Evolutionary conservation across 2,888 invertebrate genomes (phyloP).

Genomic region (Laspeyria flexula): DNA sequence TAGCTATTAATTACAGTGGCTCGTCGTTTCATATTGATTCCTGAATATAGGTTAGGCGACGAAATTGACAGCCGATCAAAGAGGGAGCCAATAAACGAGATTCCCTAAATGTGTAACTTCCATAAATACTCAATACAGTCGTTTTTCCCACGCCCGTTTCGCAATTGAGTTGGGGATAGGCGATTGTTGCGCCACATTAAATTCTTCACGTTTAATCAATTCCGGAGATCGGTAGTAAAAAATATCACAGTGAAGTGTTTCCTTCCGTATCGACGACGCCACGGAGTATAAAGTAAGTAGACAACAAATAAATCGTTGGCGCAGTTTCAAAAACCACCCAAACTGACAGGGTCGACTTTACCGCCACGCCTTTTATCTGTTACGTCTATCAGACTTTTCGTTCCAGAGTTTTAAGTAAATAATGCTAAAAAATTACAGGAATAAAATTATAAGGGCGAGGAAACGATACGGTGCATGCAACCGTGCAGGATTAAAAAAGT

Average conservation of each 20-base stretch:
- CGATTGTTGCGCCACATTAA: conserved; percentile 74
- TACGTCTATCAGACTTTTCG: conserved; percentile 74
- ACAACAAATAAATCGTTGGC: conserved; percentile 81
- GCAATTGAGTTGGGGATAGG: conserved; percentile 61
- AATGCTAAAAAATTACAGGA: conserved; percentile 60
- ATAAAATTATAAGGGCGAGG: conserved; percentile 63
- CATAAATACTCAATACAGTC: conserved; percentile 69
- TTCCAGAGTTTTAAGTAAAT: conserved; percentile 71
- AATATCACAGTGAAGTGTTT: conserved; percentile 72
- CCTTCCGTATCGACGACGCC: conserved; percentile 60
- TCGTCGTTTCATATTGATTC: conserved; percentile 46
- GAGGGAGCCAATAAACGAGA: conserved; percentile 64
- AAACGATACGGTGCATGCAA: conserved; percentile 54
- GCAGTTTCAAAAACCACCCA: conserved; percentile 79
- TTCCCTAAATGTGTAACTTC: conserved; percentile 67
- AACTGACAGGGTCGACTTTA: conserved; percentile 70
- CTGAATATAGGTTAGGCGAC: conserved; percentile 38
- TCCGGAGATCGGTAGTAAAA: conserved; percentile 64
- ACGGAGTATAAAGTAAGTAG: conserved; percentile 53
- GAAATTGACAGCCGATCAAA: conserved; percentile 64
- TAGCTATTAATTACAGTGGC: neutral
- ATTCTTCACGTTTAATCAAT: conserved; percentile 81
- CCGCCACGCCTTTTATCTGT: conserved; percentile 84
- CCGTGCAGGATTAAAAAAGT: conserved; percentile 58
- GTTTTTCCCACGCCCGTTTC: conserved; percentile 65